Evolutionary conservation across 1,140 invertebrate genomes (phyloP).

Genomic region (Apis cerana): DNA sequence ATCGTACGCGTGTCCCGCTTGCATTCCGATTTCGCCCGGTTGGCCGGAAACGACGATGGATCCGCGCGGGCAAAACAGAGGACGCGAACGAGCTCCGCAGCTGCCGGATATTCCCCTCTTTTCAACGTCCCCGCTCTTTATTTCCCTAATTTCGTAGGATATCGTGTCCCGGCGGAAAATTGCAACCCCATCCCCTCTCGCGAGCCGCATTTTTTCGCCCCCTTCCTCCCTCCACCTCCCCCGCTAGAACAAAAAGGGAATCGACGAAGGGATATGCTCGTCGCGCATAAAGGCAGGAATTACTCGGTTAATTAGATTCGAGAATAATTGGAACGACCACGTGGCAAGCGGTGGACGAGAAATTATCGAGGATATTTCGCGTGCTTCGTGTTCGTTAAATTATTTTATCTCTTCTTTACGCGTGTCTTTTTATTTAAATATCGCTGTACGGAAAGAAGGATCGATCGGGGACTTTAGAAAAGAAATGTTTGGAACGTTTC

Average conservation of each 20-base stretch:
- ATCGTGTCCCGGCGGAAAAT: not conserved
- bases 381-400: too few species aligned
- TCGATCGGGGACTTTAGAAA: too few species aligned
- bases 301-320: not conserved
- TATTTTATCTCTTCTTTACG: too few species aligned
- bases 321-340: not conserved
- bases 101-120: conserved; percentile 3
- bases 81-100: conserved; percentile 1
- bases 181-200: not conserved
- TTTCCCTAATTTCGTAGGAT: not conserved
- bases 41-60: not conserved
- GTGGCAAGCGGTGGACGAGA: too few species aligned
- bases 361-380: too few species aligned
- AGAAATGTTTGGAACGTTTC: too few species aligned
- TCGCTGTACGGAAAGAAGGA: too few species aligned
- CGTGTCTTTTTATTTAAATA: too few species aligned
- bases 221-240: too few species aligned
- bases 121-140: not conserved
- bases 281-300: not conserved
- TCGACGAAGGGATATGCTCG: too few species aligned
- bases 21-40: not conserved
- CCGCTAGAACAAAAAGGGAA: too few species aligned
- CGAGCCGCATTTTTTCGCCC: not conserved
- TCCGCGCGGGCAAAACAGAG: conserved; percentile 8
- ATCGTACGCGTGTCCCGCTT: not conserved